Base-by-base conservation (phyloP, 2,113 vertebrate species). In the Dipodomys spectabilis region DNA sequence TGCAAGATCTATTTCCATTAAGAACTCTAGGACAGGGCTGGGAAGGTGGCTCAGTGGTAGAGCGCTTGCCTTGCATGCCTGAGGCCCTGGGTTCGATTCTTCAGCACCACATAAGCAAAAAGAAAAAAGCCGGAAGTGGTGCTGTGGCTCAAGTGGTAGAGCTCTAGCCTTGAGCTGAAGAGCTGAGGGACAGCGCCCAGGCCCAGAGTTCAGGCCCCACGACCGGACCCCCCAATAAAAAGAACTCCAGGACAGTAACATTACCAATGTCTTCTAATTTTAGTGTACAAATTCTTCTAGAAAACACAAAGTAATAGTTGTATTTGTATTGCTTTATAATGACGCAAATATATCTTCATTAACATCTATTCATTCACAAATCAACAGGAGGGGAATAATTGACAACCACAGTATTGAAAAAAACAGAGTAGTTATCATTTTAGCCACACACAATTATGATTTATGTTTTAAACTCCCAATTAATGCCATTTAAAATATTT, bases 401-500 rank as follows among this genome's bases (percentile, higher is more conserved):
- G 83, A 89, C 49, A 49, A 90, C 19, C 53, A 25, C 3, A 71
- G 12, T 35, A 39, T 77, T 65, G 39, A 4, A 83, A 75, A 81
- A 86, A 57, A 69, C 32, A 75, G 10, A 84, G 44, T 22, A 65
- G 9, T 9, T 53, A 53, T 5, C 27, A 65, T 82, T 94, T 77
- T 32, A 92, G 28, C 23, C 60, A 80, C 20, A 39, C n/a, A 67
- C 27, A 23, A 19, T 88, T 92, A 91, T 89, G 88, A 86, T 53
- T 93, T 84, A 83, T 69, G 49, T 23, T 82, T 90, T 85, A 82
- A 89, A 82, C 19, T 77, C 53, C 39, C 65, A 90, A 49, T 87
- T 93, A 81, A 39, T 82, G 32, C 27, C 67, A 86, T 67, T 75
- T 94, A 91, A 90, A 86, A 72, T 73, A 88, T 44, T 86, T 86